phyloP scores from a whole-genome alignment of 2,888 invertebrate species.

The Campopleginae sp. region DNA sequence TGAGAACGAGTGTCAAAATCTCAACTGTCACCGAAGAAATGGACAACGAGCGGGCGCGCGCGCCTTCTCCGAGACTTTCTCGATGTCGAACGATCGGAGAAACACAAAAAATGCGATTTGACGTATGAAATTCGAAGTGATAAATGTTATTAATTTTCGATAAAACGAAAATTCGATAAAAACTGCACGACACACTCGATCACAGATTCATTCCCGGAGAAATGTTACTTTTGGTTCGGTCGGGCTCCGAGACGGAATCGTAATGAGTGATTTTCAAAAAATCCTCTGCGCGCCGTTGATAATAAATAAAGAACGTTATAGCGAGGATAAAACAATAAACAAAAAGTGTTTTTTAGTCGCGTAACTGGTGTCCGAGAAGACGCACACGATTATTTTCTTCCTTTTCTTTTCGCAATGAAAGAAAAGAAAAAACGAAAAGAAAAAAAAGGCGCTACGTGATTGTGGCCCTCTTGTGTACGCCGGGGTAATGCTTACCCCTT shows the following conservation, averaged over 20 bases:
- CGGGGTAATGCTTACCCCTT: slow-evolving; percentile 83
- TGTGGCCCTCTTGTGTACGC: slow-evolving; percentile 27
- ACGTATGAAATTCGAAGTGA: background rate
- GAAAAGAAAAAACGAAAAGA: slow-evolving; percentile 14
- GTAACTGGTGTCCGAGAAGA: background rate
- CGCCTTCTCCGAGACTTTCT: background rate
- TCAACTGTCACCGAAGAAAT: slow-evolving; percentile 8
- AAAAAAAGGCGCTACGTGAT: slow-evolving; percentile 41
- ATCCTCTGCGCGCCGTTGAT: background rate
- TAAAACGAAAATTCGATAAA: background rate
- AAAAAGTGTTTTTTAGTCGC: background rate
- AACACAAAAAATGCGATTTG: background rate
- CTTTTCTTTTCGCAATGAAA: slow-evolving; percentile 15
- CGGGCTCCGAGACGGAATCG: background rate
- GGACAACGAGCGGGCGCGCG: background rate
- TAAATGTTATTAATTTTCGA: background rate
- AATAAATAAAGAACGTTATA: background rate
- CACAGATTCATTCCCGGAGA: background rate
- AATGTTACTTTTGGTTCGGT: background rate
- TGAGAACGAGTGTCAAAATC: background rate
- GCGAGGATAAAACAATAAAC: background rate
- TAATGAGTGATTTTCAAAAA: background rate
- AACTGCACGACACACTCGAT: slow-evolving; percentile 28
- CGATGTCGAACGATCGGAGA: background rate
- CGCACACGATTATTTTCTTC: slow-evolving; percentile 13